Evolutionary conservation across 2,113 vertebrate genomes (phyloP).

Genomic region (Hyaena hyaena): DNA sequence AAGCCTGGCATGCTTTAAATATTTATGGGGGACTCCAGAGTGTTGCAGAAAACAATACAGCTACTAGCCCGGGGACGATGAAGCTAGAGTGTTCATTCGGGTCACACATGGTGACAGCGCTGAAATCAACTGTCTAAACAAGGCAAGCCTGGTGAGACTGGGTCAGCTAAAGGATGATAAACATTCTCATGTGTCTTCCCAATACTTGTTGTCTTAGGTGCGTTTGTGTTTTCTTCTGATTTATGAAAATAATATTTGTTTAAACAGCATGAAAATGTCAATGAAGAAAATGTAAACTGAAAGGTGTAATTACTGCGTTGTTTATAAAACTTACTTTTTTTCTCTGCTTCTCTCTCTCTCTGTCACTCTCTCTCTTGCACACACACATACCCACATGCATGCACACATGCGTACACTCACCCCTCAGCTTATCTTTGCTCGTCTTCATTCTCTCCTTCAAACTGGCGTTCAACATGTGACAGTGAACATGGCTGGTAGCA

Average conservation of each 20-base stretch:
- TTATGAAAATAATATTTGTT: conserved; percentile 48
- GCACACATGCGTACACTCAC: background rate
- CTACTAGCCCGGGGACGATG: background rate
- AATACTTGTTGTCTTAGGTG: background rate
- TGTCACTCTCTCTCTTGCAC: background rate
- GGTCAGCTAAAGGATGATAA: background rate
- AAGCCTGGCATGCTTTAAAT: conserved; percentile 53
- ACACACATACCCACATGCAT: background rate
- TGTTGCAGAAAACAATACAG: conserved; percentile 13
- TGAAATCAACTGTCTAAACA: conserved; percentile 38
- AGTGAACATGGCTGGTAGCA: background rate
- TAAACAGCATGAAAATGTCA: background rate
- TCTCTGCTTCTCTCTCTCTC: background rate
- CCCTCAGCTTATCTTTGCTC: background rate
- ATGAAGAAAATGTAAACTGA: conserved; percentile 8
- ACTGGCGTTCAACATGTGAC: background rate
- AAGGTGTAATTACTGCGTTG: conserved; percentile 2
- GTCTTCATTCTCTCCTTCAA: background rate
- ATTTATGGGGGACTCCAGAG: conserved; percentile 52
- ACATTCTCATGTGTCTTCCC: background rate
- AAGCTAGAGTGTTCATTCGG: conserved; percentile 12
- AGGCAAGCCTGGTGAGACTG: background rate
- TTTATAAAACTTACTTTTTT: background rate
- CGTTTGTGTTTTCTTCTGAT: conserved; percentile 46
- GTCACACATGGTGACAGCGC: background rate